phyloP scores from a whole-genome alignment of 92 coral and sea anemone genomes.

The Zoanthus sociatus region DNA sequence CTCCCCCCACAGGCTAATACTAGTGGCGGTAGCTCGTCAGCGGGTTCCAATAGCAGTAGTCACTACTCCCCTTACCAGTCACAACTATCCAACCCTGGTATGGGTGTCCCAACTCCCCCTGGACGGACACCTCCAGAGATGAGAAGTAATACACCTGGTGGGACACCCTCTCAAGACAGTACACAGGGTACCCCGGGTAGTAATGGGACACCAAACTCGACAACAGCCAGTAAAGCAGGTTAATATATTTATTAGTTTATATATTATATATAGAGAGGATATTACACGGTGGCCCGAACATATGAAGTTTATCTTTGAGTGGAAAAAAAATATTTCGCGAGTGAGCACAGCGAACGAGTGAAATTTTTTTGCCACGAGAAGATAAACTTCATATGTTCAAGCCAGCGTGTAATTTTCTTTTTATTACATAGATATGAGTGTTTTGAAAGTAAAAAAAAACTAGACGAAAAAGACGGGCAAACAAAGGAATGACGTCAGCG shows the following conservation, averaged over 20 bases:
- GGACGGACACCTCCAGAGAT: conserved; percentile 84
- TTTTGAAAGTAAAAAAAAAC: no score
- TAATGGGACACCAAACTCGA: conserved; percentile 33
- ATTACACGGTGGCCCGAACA: no score
- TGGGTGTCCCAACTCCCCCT: conserved; percentile 88
- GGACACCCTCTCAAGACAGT: conserved; percentile 55
- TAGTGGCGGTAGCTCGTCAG: conserved; percentile 57
- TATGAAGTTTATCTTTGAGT: no score
- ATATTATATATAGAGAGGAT: no score
- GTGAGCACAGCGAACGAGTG: no score
- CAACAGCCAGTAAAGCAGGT: conserved; percentile 41
- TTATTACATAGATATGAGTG: no score
- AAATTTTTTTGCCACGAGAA: no score
- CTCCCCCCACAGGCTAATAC: conserved; percentile 29
- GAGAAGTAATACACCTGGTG: conserved; percentile 61
- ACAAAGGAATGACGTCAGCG: no score
- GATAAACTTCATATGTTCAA: no score
- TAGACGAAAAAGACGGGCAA: no score
- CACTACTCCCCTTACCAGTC: conserved; percentile 84
- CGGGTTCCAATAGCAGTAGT: conserved; percentile 67
- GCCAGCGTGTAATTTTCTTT: no score
- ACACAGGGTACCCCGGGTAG: conserved; percentile 62
- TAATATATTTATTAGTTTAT: not conserved
- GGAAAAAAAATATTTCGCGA: no score
- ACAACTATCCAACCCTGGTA: conserved; percentile 81